Conservation (phyloP, 1,140 invertebrate genomes). For the Trinorchestia longiramus region DNA sequence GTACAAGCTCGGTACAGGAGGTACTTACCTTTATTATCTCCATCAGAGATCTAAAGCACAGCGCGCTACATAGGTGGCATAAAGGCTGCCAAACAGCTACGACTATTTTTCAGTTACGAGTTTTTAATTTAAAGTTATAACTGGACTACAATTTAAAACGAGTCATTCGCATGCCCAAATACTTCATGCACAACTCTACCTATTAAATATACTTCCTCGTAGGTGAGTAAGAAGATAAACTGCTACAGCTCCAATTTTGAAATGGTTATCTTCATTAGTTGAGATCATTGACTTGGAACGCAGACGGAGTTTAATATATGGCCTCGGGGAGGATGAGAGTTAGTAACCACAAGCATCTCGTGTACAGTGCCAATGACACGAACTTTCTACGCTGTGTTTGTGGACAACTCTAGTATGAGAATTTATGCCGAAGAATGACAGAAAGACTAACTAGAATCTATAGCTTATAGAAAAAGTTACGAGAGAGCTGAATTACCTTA, state of each 20-base stretch:
- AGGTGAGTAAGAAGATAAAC: not conserved
- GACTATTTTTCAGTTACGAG: not conserved
- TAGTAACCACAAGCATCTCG: not conserved
- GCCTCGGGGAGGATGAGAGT: not conserved
- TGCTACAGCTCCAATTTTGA: not conserved
- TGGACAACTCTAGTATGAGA: not conserved
- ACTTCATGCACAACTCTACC: not conserved
- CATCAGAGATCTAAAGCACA: not conserved
- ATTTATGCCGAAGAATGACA: not conserved
- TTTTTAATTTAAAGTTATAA: not conserved
- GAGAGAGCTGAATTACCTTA: not conserved
- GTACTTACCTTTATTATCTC: too few relatives aligned
- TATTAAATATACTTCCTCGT: not conserved
- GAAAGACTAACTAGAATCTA: not conserved
- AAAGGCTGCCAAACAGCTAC: not conserved
- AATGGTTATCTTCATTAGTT: not conserved
- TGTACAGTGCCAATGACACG: not conserved
- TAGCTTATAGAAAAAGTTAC: not conserved
- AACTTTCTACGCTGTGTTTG: not conserved
- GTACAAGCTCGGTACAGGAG: not conserved
- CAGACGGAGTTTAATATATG: not conserved
- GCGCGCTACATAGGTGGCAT: too few relatives aligned
- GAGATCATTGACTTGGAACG: not conserved
- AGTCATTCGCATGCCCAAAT: not conserved
- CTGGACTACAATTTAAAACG: not conserved